Base-by-base conservation (phyloP, 2,888 invertebrate species). In the Oscheius sp. region DNA sequence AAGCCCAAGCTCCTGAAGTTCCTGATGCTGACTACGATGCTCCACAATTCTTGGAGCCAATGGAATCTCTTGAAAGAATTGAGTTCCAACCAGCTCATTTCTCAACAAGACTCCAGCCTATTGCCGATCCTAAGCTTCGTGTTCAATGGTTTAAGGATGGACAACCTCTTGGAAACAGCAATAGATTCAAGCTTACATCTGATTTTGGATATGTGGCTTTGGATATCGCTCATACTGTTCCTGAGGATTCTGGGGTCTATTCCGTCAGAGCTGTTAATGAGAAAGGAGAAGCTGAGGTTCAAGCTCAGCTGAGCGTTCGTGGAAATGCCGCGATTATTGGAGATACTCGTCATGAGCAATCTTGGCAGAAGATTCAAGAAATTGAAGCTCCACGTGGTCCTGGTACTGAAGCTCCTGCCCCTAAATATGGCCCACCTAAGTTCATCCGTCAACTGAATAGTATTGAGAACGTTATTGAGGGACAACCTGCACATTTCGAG, bases 121-220 rank as follows among this genome's bases (percentile, higher is more conserved):
- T 92, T 6, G 92, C 92, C 65, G 95, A 96, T 88, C 91, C 94
- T 10, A 91, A 92, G 0, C 92, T 96, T 42, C 70, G 72, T 37
- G 75, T 96, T 80, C 94, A 95, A 87, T 96, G 95, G 95, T 95
- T 73, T 71, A 84, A 85, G 69, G 85, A 86, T 71, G 86, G 86
- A 0, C 78, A 79, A 17, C 86, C 86, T 10, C 71, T 86, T 42
- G 64, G 48, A 33, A 76, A 81, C 70, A 79, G 80, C 70, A 86
- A 86, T 64, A 66, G 84, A 17, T 78, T 78, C 74, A 80, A 76
- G 71, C 69, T 76, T 25, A 82, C 82, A n/a, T 69, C 75, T 33
- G 95, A 95, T 87, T 95, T 95, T 86, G 95, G 95, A 37, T 94
- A 93, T 86, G 93, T 95, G 5, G 94, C 95, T 0, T 89, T 96